Evolutionary conservation across 1,140 invertebrate genomes (phyloP), one percentile per base, ranked within the genome.

Genomic region (Ceratina japonica): DNA sequence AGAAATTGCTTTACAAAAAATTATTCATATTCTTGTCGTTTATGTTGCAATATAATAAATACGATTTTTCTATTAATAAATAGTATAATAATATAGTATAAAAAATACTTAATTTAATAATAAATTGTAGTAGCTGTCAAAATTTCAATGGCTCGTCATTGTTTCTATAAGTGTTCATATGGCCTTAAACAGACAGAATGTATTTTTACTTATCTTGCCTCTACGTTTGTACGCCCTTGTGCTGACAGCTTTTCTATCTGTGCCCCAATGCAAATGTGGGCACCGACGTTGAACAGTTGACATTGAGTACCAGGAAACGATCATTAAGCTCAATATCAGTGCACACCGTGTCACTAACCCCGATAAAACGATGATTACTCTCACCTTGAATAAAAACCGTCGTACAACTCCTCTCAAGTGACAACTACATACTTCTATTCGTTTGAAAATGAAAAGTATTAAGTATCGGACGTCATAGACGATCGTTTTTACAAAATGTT

Each of bases 241-340:
- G 20, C 12, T n/a, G n/a, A n/a, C 37, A 16, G 3, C 13, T 83
- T 81, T 83, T 77, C 56, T 75, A 71, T 66, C 49, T 15, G 10
- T 37, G 52, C 65, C n/a, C 44, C 59, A 51, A 51, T 80, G 65
- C 51, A 75, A 75, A 63, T 69, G 12, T 70, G 49, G 51, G n/a
- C 73, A 69, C 51, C 65, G 79, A 54, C 79, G 76, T 80, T 76
- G 79, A 76, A 76, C 20, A 63, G 66, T 82, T 86, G 85, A 85
- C 85, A 86, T 86, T 86, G 84, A 84, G 27, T 56, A 31, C 61
- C 72, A 68, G 65, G 75, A 79, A 83, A 81, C 72, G 73, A 73
- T 81, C 71, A 75, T 81, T 81, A 80, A 77, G 62, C 79, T 81
- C 79, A 65, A 73, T 79, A 79, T 81, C 75, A 22, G 15, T 54